Percentiles rank a stretch among this genome's conserved stretches.
phyloP scores from a whole-genome alignment of 2,113 vertebrate genomes.

The Rhea pennata region DNA sequence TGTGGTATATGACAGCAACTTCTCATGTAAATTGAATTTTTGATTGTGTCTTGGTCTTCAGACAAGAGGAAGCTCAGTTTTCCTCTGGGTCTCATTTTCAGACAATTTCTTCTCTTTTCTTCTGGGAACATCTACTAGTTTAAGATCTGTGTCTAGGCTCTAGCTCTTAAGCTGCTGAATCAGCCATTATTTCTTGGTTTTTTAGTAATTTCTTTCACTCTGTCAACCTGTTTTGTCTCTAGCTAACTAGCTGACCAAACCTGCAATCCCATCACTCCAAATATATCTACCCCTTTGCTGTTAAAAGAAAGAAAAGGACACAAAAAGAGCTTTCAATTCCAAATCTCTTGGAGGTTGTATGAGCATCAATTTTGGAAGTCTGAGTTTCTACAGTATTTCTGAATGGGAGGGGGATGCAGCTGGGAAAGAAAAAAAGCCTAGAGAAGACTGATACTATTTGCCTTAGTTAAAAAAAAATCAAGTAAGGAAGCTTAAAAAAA shows the following conservation, averaged over 20 bases:
- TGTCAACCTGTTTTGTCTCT: neutral
- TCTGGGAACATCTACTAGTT: neutral
- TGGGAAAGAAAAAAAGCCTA: neutral
- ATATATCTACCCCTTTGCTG: neutral
- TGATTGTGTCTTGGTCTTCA: neutral
- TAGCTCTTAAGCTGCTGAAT: neutral
- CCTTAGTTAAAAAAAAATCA: neutral
- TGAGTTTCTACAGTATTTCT: neutral
- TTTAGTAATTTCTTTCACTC: neutral
- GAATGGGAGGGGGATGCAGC: neutral
- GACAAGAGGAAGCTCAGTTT: neutral
- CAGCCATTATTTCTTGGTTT: neutral
- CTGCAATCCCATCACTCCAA: neutral
- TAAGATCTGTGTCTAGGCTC: neutral
- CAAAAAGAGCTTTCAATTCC: neutral
- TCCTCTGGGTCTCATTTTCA: neutral
- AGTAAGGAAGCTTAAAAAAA: neutral
- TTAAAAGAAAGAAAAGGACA: neutral
- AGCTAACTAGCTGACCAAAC: neutral
- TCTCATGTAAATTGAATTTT: neutral
- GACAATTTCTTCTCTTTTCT: neutral
- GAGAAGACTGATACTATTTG: neutral
- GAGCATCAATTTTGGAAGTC: neutral
- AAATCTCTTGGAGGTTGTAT: neutral
- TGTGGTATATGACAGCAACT: neutral